Evolutionary conservation across 2,888 invertebrate species (phyloP).

Genomic region (Drosophila nr. perissopoda): DNA sequence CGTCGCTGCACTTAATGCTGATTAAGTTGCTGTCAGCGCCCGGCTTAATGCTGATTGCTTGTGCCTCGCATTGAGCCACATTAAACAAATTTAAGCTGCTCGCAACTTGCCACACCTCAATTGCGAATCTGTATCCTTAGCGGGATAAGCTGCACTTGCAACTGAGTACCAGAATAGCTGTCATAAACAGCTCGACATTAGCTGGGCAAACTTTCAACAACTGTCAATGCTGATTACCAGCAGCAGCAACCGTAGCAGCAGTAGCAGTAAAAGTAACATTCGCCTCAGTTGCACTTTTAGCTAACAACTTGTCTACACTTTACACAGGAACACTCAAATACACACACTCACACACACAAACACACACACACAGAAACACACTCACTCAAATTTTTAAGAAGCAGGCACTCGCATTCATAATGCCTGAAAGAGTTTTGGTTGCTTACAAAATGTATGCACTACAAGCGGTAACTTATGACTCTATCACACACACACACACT

Average conservation of each 20-base stretch:
- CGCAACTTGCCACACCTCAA: slow-evolving; percentile 32
- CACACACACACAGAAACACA: slow-evolving; percentile 12
- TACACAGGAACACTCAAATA: slow-evolving; percentile 9
- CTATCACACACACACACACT: slow-evolving; percentile 21
- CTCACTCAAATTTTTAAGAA: slow-evolving; percentile 36
- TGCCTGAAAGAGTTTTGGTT: slow-evolving; percentile 58
- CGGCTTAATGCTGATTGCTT: slow-evolving; percentile 56
- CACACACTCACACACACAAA: slow-evolving; percentile 8
- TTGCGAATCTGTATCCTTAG: neutral
- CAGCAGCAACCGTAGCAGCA: neutral
- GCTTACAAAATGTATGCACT: slow-evolving; percentile 63
- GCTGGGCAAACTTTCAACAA: slow-evolving; percentile 65
- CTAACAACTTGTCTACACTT: slow-evolving; percentile 28
- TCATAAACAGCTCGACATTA: slow-evolving; percentile 50
- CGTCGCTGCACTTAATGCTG: slow-evolving; percentile 62
- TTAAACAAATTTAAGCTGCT: slow-evolving; percentile 39
- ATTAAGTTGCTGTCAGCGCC: slow-evolving; percentile 62
- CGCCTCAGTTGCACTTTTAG: slow-evolving; percentile 23
- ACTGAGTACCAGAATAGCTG: slow-evolving; percentile 14
- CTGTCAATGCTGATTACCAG: slow-evolving; percentile 72
- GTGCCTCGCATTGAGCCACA: slow-evolving; percentile 27
- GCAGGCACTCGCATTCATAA: slow-evolving; percentile 68
- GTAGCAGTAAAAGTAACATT: slow-evolving; percentile 5
- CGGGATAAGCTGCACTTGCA: slow-evolving; percentile 5
- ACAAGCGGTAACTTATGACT: slow-evolving; percentile 59